Base-by-base conservation (phyloP, 2,797 vertebrate species). In the Phoebastria nigripes region DNA sequence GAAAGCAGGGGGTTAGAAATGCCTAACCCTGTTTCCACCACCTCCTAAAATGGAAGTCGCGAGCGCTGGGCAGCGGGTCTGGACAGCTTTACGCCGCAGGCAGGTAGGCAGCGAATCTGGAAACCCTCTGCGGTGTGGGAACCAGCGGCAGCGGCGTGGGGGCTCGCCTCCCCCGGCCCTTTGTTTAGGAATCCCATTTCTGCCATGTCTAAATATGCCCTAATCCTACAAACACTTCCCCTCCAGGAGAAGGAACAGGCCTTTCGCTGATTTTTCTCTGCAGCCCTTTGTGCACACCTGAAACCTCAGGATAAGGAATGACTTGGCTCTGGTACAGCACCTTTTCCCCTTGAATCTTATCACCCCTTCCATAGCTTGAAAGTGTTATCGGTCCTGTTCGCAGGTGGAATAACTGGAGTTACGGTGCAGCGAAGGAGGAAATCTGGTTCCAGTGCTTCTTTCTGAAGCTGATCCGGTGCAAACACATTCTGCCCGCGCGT, bases 31-130 rank as follows among this genome's bases (percentile, higher is more conserved):
- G 54, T 11, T 90, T 79, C 84, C 74, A 80, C 22, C 67, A 73
- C 59, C 92, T 93, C 96, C 94, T 96, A 96, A 96, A 97, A 95
- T 95, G 96, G 96, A 97, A 97, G 94, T 85, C 0, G n/a, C 9
- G 74, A 92, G 82, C 3, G 0, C 78, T 8, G 77, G 79, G 56
- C 5, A 5, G 79, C 1, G 25, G 86, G 87, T 94, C 95, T 97
- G 97, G 97, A 97, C 94, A 96, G 91, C 95, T 93, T 97, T 96
- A 97, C 78, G 89, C 46, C 0, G 3, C 70, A 94, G 87, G 61
- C 94, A 92, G 95, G 95, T 96, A 93, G 93, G 92, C 78, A 93
- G 84, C 0, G 20, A 88, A 72, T 95, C 93, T 96, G 95, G 93
- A 97, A 96, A 94, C 46, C 25, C 84, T 97, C 94, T 56, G 69